Evolutionary conservation across 2,113 vertebrate genomes (phyloP).

Genomic region (Entomyzon cyanotis): DNA sequence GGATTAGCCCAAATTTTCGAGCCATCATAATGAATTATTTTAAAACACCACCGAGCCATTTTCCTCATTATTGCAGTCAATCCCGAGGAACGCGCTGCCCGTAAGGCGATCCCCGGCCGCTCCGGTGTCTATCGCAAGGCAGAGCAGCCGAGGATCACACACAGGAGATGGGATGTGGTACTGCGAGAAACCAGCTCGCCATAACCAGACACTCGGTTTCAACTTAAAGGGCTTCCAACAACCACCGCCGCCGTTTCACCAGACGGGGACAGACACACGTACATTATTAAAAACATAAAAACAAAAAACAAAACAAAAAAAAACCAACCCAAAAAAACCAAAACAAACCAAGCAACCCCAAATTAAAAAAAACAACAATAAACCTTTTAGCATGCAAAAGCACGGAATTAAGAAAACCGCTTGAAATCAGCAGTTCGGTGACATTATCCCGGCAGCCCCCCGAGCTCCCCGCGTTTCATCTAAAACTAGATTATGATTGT

Average conservation of each 20-base stretch:
- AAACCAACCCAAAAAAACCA: no score
- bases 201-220: slow-evolving; percentile 57
- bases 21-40: slow-evolving; percentile 36
- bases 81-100: slow-evolving; percentile 49
- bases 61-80: slow-evolving; percentile 40
- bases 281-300: not conserved
- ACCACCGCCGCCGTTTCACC: slow-evolving; percentile 1
- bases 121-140: slow-evolving; percentile 23
- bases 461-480: slow-evolving; percentile 69
- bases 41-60: slow-evolving; percentile 40
- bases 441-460: slow-evolving; percentile 27
- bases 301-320: no score
- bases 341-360: no score
- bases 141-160: slow-evolving; percentile 61
- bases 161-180: slow-evolving; percentile 73
- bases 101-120: slow-evolving; percentile 59
- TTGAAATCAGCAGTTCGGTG: slow-evolving; percentile 65
- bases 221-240: slow-evolving; percentile 72
- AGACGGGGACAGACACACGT: slow-evolving; percentile 9
- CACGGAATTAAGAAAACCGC: slow-evolving; percentile 45
- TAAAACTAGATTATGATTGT: slow-evolving; percentile 79
- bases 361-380: not conserved
- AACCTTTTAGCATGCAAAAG: slow-evolving; percentile 55
- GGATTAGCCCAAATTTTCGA: slow-evolving; percentile 56
- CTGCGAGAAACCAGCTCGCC: slow-evolving; percentile 61